Conservation (phyloP, 2,113 vertebrate genomes). For the Cranoglanis bouderius region DNA sequence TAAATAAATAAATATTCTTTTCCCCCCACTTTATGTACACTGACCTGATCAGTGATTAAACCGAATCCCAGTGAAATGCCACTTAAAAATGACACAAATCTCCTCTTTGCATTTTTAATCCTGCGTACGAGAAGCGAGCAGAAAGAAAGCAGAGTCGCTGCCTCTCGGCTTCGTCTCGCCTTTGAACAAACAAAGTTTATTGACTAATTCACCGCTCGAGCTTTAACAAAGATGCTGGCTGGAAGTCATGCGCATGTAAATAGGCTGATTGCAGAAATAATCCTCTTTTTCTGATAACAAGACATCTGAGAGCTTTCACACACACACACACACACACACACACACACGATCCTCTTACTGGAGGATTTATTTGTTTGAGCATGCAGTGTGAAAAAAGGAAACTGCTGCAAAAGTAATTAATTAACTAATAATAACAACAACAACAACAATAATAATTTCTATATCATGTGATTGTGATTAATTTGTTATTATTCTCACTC, state of each 20-base stretch:
- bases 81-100: background rate
- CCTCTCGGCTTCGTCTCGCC: background rate
- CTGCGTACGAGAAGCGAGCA: background rate
- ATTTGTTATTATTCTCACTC: background rate
- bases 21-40: background rate
- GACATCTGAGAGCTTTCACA: constrained; percentile 32
- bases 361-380: background rate
- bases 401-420: background rate
- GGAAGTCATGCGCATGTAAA: constrained; percentile 35
- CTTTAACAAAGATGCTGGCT: constrained; percentile 20
- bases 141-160: background rate
- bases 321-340: constrained; percentile 22
- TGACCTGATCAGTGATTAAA: constrained; percentile 9
- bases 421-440: background rate
- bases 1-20: background rate
- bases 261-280: constrained; percentile 40
- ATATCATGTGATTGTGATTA: background rate
- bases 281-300: constrained; percentile 37
- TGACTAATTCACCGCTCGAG: constrained; percentile 36
- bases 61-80: background rate
- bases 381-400: background rate
- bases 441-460: background rate
- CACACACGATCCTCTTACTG: background rate
- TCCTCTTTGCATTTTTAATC: constrained; percentile 17
- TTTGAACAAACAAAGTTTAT: constrained; percentile 33